phyloP scores from a whole-genome alignment of 2,888 invertebrate species.

The Zygothrica quintamaculata region DNA sequence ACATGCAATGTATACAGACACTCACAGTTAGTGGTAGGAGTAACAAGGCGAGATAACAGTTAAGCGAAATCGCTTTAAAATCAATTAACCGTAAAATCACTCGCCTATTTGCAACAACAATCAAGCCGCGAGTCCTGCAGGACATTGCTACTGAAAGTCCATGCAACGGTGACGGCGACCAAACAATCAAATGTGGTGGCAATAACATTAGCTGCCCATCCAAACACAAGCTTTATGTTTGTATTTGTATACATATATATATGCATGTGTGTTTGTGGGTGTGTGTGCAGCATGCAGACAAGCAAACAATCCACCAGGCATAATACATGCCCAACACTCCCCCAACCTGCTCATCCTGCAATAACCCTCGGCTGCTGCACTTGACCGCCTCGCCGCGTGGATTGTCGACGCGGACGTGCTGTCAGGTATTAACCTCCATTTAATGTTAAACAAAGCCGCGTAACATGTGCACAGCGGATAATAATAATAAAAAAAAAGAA shows the following conservation, averaged over 20 bases:
- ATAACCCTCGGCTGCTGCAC: slow-evolving; percentile 38
- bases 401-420: slow-evolving; percentile 53
- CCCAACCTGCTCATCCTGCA: background rate
- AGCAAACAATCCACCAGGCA: slow-evolving; percentile 42
- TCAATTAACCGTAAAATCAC: slow-evolving; percentile 84
- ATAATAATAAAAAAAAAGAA: slow-evolving; percentile 28
- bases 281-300: slow-evolving; percentile 43
- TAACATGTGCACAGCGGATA: slow-evolving; percentile 52
- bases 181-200: slow-evolving; percentile 75
- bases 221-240: slow-evolving; percentile 1
- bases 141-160: slow-evolving; percentile 41
- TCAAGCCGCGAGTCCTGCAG: slow-evolving; percentile 61
- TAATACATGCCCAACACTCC: background rate
- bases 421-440: slow-evolving; percentile 80
- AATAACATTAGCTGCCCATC: slow-evolving; percentile 66
- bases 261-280: no score
- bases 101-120: slow-evolving; percentile 75
- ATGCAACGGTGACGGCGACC: slow-evolving; percentile 39
- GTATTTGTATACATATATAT: no score
- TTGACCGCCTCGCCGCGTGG: slow-evolving; percentile 36
- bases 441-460: slow-evolving; percentile 79
- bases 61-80: slow-evolving; percentile 83
- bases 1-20: slow-evolving; percentile 3
- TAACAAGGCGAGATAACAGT: slow-evolving; percentile 73
- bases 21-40: slow-evolving; percentile 4